Evolutionary conservation across 2,113 vertebrate species (phyloP).

Genomic region (Abramis brama): DNA sequence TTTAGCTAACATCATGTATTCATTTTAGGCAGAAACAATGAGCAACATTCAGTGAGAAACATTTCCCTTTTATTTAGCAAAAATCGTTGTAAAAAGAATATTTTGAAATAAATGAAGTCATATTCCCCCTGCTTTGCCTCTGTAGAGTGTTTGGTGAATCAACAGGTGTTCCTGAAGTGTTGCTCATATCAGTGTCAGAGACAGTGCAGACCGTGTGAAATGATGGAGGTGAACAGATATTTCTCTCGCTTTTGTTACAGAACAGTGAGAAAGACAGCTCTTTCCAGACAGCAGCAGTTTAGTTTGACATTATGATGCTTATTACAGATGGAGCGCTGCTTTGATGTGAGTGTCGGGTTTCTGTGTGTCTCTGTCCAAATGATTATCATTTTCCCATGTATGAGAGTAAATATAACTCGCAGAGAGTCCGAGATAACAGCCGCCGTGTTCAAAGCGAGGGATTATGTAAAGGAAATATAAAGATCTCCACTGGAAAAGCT

Average conservation of each 20-base stretch:
- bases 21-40: too few species aligned
- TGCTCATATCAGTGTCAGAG: slow-evolving; percentile 62
- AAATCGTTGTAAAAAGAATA: background rate
- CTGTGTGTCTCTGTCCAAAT: slow-evolving; percentile 30
- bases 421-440: slow-evolving; percentile 51
- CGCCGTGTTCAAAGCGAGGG: slow-evolving; percentile 57
- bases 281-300: slow-evolving; percentile 27
- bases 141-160: background rate
- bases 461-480: slow-evolving; percentile 63
- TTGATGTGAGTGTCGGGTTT: slow-evolving; percentile 53
- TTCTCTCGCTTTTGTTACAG: slow-evolving; percentile 1
- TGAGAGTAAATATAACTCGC: slow-evolving; percentile 56
- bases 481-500: slow-evolving; percentile 57
- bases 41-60: background rate
- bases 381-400: slow-evolving; percentile 56
- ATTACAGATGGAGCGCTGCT: slow-evolving; percentile 46
- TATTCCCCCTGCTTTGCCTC: background rate
- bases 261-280: slow-evolving; percentile 21
- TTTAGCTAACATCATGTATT: too few species aligned
- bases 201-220: background rate
- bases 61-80: background rate
- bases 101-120: too few species aligned
- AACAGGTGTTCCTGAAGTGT: background rate
- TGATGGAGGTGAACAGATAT: slow-evolving; percentile 13
- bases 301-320: slow-evolving; percentile 46